Percentiles rank a stretch among this genome's conserved stretches.
phyloP scores from a whole-genome alignment of 1,140 invertebrate species.

The Heliconius congener region DNA sequence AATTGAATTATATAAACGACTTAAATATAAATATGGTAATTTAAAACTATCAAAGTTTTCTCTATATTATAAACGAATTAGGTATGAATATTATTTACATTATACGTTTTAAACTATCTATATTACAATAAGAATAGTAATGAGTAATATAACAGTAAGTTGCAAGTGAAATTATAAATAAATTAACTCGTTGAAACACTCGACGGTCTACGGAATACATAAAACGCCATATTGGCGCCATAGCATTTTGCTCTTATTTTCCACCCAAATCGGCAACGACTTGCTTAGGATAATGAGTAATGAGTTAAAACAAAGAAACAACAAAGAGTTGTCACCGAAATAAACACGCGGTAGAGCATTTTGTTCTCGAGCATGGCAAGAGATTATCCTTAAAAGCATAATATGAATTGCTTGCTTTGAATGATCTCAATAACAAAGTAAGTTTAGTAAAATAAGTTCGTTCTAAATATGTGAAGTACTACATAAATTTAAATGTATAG shows the following conservation, averaged over 20 bases:
- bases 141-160: neutral
- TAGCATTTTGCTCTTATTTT: constrained; percentile 58
- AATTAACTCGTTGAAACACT: constrained; percentile 12
- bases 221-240: constrained; percentile 57
- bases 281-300: constrained; percentile 70
- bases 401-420: neutral
- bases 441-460: too few species aligned
- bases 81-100: constrained; percentile 2
- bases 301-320: constrained; percentile 59
- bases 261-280: constrained; percentile 56
- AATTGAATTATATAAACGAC: neutral
- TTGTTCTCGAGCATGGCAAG: constrained; percentile 25
- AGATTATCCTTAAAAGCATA: constrained; percentile 21
- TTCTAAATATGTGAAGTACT: too few species aligned
- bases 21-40: too few species aligned
- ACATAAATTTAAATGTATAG: too few species aligned
- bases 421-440: neutral
- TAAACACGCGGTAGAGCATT: constrained; percentile 47
- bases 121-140: neutral
- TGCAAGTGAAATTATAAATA: constrained; percentile 10
- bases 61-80: neutral
- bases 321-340: constrained; percentile 48
- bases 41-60: neutral
- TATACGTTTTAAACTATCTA: neutral
- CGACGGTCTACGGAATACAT: constrained; percentile 15